Conservation (phyloP, 1,140 invertebrate genomes). For the Drosophila pruinosa region DNA sequence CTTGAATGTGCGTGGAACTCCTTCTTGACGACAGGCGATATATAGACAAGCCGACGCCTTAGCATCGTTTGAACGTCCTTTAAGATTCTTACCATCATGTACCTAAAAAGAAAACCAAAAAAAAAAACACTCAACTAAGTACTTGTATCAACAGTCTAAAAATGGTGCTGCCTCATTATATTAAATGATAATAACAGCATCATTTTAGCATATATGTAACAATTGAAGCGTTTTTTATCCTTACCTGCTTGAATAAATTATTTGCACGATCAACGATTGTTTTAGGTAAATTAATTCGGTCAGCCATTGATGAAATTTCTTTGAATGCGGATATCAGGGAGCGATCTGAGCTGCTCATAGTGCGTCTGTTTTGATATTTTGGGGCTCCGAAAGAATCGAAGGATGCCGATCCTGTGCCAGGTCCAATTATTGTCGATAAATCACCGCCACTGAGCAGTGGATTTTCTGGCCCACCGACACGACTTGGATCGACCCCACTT, state of each 20-base stretch:
- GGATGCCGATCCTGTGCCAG: slow-evolving; percentile 92
- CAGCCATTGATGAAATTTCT: slow-evolving; percentile 98
- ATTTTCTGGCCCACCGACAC: slow-evolving; percentile 99
- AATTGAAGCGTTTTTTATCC: neutral
- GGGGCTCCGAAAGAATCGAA: slow-evolving; percentile 92
- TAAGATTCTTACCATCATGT: slow-evolving; percentile 97
- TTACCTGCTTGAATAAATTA: slow-evolving; percentile 96
- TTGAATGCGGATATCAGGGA: slow-evolving; percentile 97
- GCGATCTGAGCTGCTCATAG: slow-evolving; percentile 96
- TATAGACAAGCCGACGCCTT: slow-evolving; percentile 99
- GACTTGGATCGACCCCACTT: slow-evolving; percentile 97
- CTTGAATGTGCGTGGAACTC: slow-evolving; percentile 99
- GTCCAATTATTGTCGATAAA: slow-evolving; percentile 98
- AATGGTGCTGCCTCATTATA: no score
- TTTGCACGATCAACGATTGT: slow-evolving; percentile 98
- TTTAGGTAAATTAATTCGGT: slow-evolving; percentile 97
- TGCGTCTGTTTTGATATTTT: slow-evolving; percentile 96
- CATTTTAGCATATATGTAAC: neutral
- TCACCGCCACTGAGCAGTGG: slow-evolving; percentile 97
- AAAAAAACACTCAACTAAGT: no score
- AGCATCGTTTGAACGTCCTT: slow-evolving; percentile 97
- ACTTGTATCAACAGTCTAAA: no score
- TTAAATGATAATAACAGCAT: neutral
- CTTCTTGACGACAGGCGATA: slow-evolving; percentile 99
- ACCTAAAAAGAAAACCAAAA: slow-evolving; percentile 84